Base-by-base conservation (phyloP, 1,140 invertebrate genomes). In the Drosophila takahashii region DNA sequence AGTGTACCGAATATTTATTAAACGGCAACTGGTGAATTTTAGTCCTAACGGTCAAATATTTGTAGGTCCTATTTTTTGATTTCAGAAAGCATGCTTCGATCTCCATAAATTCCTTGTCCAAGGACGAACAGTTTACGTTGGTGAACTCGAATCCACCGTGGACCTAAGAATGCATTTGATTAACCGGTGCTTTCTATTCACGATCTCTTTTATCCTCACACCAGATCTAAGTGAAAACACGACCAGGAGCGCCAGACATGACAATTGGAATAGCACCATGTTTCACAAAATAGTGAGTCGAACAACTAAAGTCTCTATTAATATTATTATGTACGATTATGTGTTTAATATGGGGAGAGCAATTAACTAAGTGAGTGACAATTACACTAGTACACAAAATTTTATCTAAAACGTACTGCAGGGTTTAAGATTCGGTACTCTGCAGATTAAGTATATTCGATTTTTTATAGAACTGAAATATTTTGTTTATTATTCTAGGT, bases 21-120 rank as follows among this genome's bases (percentile, higher is more conserved):
- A 60, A 1, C 3, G 57, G 47, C 15, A 59, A 36, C 1, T 27
- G 10, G 29, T 59, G 11, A 3, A 59, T 6, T 3, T 26, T 53
- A 11, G 57, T 54, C 18, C 48, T 26, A 1, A 59, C 9, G 9
- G 29, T 53, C 0, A 59, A 8, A 8, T 27, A 53, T 4, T 59
- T 59, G 29, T 59, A 53, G 2, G 47, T 53, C n/a, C 57, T 15
- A 32, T 59, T 59, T 9, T 36, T 51, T 8, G 57, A 59, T 37
- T 53, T 59, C 2, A 59, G 18, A 9, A 27, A 59, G n/a, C 57
- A 59, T 6, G n/a, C 29, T 16, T 11, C 45, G 0, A 59, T 6
- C 9, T 59, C 47, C 45, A 59, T 2, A 18, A 16, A 36, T 11
- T 11, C 11, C 1, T 5, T 59, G 18, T 59, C 47, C n/a, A 59